Base-by-base conservation (phyloP, 2,797 vertebrate genomes). In the Paratrypauchen microcephalus region DNA sequence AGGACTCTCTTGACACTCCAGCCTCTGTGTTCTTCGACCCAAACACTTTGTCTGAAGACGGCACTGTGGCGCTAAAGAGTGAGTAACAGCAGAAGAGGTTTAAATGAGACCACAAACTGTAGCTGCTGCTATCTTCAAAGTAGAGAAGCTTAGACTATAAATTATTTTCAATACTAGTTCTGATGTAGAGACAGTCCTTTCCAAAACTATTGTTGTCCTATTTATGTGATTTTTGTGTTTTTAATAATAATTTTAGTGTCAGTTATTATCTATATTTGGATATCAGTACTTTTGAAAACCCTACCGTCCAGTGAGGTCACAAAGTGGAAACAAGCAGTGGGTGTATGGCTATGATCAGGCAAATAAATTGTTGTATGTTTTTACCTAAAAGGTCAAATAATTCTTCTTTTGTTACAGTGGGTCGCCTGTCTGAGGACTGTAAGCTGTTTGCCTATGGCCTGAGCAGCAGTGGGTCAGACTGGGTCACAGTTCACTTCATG, bases 371-470 rank as follows among this genome's bases (percentile, higher is more conserved):
- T 36, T 36, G 32, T 32, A 32, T 36, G 32, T 36, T 36, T 36
- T 9, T 36, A 36, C 32, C 8, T 36, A 36, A 36, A 36, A 36
- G 7, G 32, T 36, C 32, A 36, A 36, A 36, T 9, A 36, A 36
- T 36, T 36, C 7, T 36, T 9, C 8, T 36, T 11, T 23, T 4
- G 21, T 13, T 45, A 11, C 82, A 94, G 93, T 93, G 90, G 90
- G 89, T 0, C 91, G 92, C 2, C 80, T 94, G 54, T 94, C 93
- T 0, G 93, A 94, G 71, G 91, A 93, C 50, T 93, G 92, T 12
- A 89, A 93, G 55, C 92, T 86, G 66, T 92, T 94, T n/a, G 93
- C 93, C 0, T 94, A 94, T 2, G 93, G 93, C 9, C 72, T 94
- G 83, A 93, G 93, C 82, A 88, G 85, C 75, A 88, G 91, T 0